Conservation (phyloP, 2,113 vertebrate genomes). For the Bombycilla garrulus region DNA sequence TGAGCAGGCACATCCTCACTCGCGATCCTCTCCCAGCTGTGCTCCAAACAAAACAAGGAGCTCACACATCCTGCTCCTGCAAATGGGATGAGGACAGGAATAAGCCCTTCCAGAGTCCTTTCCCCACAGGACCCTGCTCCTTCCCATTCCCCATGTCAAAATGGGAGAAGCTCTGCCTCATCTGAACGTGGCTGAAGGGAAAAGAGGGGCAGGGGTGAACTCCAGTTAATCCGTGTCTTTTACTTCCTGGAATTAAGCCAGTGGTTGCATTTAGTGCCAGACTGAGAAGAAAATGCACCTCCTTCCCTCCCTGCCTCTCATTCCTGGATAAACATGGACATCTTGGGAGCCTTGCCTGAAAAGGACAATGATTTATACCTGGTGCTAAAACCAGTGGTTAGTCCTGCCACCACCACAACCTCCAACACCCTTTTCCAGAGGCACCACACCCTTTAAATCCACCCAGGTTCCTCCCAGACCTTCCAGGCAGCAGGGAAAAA, state of each 20-base stretch:
- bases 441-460: neutral
- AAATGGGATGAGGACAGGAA: neutral
- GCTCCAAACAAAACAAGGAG: neutral
- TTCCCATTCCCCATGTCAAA: no score
- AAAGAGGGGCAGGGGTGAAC: neutral
- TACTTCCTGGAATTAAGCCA: neutral
- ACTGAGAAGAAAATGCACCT: neutral
- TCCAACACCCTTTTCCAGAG: neutral
- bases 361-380: neutral
- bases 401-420: neutral
- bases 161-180: no score
- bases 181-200: neutral
- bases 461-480: neutral
- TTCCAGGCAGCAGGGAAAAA: neutral
- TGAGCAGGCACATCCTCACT: neutral
- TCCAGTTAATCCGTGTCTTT: neutral
- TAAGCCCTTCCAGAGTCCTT: neutral
- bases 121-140: neutral
- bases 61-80: neutral
- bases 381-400: neutral
- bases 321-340: neutral
- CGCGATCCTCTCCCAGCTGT: neutral
- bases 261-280: neutral
- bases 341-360: neutral
- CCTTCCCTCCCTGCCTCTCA: neutral